Conservation (phyloP, 2,113 vertebrate genomes). For the Probosciger aterrimus region DNA sequence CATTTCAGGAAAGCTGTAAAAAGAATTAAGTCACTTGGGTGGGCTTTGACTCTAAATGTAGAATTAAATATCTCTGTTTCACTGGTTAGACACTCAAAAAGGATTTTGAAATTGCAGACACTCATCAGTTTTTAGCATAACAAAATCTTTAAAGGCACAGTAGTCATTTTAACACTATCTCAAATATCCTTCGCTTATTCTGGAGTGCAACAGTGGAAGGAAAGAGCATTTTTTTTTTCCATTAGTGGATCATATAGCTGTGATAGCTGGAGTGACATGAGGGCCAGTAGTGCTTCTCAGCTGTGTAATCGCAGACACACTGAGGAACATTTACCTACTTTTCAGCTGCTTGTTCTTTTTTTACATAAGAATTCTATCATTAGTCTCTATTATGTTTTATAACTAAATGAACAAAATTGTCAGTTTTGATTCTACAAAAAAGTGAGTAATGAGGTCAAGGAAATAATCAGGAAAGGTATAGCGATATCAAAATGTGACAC, state of each 20-base stretch:
- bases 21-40: background rate
- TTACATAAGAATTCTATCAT: background rate
- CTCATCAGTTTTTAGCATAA: background rate
- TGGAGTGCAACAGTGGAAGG: background rate
- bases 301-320: background rate
- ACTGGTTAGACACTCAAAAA: background rate
- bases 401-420: background rate
- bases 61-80: conserved; percentile 11
- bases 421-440: background rate
- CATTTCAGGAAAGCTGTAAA: conserved; percentile 8
- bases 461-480: background rate
- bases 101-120: background rate
- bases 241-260: background rate
- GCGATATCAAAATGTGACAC: background rate
- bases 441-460: background rate
- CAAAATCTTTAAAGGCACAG: conserved; percentile 1
- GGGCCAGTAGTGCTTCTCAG: background rate
- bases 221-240: background rate
- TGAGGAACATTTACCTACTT: background rate
- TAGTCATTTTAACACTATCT: background rate
- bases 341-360: background rate
- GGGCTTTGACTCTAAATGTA: background rate
- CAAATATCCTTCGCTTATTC: background rate
- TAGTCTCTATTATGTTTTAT: background rate
- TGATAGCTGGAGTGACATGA: background rate